phyloP scores from a whole-genome alignment of 2,888 invertebrate genomes.

The Megaustenia siamemsis region DNA sequence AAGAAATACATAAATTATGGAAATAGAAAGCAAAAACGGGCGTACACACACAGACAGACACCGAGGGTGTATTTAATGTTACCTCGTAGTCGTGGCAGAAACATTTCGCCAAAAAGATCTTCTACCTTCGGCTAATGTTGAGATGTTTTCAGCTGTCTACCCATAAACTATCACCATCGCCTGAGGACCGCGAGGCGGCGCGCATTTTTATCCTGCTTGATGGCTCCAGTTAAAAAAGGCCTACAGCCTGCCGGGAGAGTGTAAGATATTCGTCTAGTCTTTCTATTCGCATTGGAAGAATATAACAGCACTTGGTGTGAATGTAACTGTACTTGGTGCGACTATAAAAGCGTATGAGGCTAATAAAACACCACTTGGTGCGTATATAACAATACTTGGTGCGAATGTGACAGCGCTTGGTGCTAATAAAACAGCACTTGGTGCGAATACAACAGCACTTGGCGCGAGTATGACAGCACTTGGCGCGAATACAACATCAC shows the following conservation, averaged over 20 bases:
- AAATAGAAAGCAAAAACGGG: not conserved
- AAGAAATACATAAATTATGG: not conserved
- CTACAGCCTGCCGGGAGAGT: not conserved
- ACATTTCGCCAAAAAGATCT: not conserved
- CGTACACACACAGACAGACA: not conserved
- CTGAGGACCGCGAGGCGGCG: not conserved
- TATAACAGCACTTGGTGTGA: not conserved
- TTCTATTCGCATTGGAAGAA: not conserved
- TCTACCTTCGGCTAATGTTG: not conserved
- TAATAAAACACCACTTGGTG: not conserved
- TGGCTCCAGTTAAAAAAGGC: not conserved
- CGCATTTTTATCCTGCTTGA: not conserved
- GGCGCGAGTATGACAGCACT: not conserved
- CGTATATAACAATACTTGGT: not conserved
- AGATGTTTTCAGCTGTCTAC: slow-evolving; percentile 1
- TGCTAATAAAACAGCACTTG: not conserved
- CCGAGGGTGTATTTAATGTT: not conserved
- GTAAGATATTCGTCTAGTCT: not conserved
- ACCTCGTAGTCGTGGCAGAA: not conserved
- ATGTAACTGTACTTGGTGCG: too few relatives aligned
- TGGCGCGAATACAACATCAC: not conserved
- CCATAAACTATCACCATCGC: not conserved
- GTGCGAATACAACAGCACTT: not conserved
- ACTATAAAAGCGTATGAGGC: too few relatives aligned
- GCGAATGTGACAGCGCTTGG: not conserved